Conservation (phyloP, 1,140 invertebrate species). For the Megathymus violae region DNA sequence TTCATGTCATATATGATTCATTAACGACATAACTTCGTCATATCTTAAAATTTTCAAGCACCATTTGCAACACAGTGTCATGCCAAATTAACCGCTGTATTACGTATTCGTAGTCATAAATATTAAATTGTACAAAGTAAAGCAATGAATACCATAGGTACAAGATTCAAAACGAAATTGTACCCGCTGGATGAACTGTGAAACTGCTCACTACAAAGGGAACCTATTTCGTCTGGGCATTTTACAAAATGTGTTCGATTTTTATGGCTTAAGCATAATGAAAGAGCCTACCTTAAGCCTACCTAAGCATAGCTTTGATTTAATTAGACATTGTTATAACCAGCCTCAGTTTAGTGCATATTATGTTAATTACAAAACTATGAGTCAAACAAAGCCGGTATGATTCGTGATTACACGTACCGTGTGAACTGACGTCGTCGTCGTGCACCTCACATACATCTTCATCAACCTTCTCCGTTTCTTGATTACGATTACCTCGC, state of each 20-base stretch:
- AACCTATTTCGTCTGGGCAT: not conserved
- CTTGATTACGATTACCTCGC: slow-evolving; percentile 36
- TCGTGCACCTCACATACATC: slow-evolving; percentile 37
- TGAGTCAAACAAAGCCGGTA: not conserved
- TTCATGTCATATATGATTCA: not conserved
- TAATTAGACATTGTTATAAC: not conserved
- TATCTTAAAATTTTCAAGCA: not conserved
- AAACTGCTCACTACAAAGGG: not conserved
- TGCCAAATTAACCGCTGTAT: slow-evolving; percentile 2
- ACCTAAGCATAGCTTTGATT: not conserved
- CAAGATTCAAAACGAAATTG: not conserved
- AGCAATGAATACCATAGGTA: not conserved
- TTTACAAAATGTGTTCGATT: not conserved
- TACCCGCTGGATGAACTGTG: not conserved
- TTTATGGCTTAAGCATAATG: not conserved
- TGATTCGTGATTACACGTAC: slow-evolving; percentile 24
- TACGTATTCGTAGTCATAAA: not conserved
- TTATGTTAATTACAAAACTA: not conserved
- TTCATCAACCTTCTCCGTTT: slow-evolving; percentile 48
- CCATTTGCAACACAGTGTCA: not conserved
- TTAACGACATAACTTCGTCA: not conserved
- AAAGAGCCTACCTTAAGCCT: not conserved
- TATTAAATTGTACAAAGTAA: slow-evolving; percentile 3
- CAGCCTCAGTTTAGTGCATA: not conserved
- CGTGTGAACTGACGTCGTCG: slow-evolving; percentile 23